phyloP scores from a whole-genome alignment of 2,113 vertebrate species.

The Neogale vison region DNA sequence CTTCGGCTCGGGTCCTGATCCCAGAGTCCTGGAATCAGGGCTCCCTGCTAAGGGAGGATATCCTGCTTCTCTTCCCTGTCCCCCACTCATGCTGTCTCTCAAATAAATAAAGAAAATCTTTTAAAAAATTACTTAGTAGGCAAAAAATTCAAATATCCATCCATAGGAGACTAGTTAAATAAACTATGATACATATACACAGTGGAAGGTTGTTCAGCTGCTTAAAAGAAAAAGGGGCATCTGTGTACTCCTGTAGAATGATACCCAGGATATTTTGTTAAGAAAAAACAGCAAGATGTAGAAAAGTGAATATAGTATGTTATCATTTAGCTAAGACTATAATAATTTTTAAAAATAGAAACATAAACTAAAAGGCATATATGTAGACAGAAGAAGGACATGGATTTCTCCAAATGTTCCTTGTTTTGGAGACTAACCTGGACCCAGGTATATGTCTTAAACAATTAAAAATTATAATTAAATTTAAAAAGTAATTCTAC shows the following conservation, averaged over 20 bases:
- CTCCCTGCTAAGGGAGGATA: not conserved
- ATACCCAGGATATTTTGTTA: not conserved
- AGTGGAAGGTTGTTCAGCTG: not conserved
- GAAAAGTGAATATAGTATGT: not conserved
- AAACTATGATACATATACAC: not conserved
- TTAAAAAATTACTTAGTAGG: not conserved
- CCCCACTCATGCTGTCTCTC: not conserved
- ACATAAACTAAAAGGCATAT: not conserved
- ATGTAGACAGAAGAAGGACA: not conserved
- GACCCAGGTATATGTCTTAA: not conserved
- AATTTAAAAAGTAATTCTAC: conserved; percentile 1
- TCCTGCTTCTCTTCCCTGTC: not conserved
- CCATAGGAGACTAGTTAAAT: not conserved
- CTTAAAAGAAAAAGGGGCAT: not conserved
- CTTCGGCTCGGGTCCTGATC: not conserved
- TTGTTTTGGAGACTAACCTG: not conserved
- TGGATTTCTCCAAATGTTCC: not conserved
- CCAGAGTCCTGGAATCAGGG: not conserved
- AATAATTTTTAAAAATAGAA: not conserved
- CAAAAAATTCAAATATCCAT: not conserved
- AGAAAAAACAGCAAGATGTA: not conserved
- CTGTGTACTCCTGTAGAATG: not conserved
- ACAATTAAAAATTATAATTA: conserved; percentile 16
- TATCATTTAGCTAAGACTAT: not conserved
- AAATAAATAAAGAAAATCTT: not conserved